Base-by-base conservation (phyloP, 2,888 invertebrate genomes). In the Euphydryas editha region DNA sequence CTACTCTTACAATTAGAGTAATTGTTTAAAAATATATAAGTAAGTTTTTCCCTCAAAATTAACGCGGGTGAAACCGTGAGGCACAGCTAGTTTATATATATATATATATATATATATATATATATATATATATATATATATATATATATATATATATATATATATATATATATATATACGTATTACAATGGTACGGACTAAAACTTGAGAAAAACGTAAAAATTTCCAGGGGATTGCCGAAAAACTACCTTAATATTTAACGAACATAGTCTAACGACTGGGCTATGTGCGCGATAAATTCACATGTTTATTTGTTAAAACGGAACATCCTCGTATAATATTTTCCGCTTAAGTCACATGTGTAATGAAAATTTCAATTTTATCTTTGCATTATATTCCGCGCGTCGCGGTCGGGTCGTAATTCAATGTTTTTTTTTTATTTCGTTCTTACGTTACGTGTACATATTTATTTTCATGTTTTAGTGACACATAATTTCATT, bases 341-440 rank as follows among this genome's bases (percentile, higher is more conserved):
- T 21, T 47, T 47, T 11, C n/a, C 18, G 46, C n/a, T 17, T 46
- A 46, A 46, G 7, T 18, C 17, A 10, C 46, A 10, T 46, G 21
- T 47, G 47, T 47, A 20, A 47, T 11, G 20, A 20, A 47, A 47
- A 47, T 20, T 47, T 47, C 20, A 47, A 47, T 47, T 47, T 20
- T 20, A 13, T 10, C 18, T 46, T 46, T 18, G 18, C 5, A 46
- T 46, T 47, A 20, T 47, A 47, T 21, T 47, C 8, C 18, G 13
- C 10, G 20, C 11, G 6, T 46, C 47, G 18, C 21, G 20, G 6
- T 47, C 20, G 39, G 39, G 39, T 6, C 15, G 39, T 39, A 39
- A 39, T 39, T 39, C 39, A 39, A 39, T 15, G 39, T 39, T 11
- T 39, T 36, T n/a, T n/a, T n/a, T 39, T 39, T 39, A 39, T 39